Evolutionary conservation across 2,113 vertebrate species (phyloP).

Genomic region (Ifrita kowaldi): DNA sequence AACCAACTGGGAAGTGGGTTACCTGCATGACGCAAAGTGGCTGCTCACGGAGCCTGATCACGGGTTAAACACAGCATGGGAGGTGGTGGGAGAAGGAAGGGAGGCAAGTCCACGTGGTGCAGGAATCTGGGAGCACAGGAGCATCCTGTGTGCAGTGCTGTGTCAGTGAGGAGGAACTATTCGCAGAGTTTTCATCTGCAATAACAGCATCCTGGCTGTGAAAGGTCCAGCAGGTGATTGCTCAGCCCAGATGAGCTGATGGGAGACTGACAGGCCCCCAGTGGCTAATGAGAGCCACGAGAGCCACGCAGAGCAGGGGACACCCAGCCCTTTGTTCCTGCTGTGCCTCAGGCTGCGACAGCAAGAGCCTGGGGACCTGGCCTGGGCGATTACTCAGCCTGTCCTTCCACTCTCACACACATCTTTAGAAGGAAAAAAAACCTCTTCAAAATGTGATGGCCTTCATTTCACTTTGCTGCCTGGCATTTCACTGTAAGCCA

Average conservation of each 20-base stretch:
- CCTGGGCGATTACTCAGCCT: neutral
- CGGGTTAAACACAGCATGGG: rapidly evolving
- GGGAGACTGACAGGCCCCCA: neutral
- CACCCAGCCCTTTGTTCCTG: neutral
- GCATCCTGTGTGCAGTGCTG: neutral
- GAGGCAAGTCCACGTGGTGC: neutral
- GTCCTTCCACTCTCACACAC: neutral
- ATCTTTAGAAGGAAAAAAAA: neutral
- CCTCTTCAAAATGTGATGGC: neutral
- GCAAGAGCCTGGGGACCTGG: neutral
- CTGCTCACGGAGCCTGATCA: neutral
- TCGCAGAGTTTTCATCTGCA: neutral
- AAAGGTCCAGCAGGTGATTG: neutral
- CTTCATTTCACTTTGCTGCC: neutral
- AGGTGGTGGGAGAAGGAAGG: neutral
- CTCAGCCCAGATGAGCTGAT: neutral
- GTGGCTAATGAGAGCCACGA: neutral
- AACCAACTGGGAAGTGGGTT: neutral
- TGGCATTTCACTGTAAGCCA: neutral
- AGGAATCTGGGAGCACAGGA: neutral
- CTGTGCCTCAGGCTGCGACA: rapidly evolving
- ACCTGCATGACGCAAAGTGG: neutral
- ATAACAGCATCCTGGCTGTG: rapidly evolving
- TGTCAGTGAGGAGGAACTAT: neutral
- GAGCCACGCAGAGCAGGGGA: neutral